phyloP scores from a whole-genome alignment of 1,140 invertebrate genomes.

The Heliconius melpomene region DNA sequence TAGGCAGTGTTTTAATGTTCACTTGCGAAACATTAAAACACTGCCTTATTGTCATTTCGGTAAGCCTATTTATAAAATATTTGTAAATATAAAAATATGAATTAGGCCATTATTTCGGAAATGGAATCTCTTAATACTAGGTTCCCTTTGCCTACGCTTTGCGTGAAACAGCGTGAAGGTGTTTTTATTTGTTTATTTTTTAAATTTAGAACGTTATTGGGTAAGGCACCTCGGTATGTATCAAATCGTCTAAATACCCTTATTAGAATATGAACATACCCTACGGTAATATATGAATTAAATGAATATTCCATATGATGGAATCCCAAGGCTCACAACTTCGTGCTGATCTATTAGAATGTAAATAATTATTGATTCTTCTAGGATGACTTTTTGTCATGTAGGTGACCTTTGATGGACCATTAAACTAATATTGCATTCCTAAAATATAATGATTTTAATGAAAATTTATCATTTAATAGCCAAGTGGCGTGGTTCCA shows the following conservation, averaged over 20 bases:
- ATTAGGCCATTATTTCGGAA: too few species aligned
- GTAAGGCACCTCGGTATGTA: too few species aligned
- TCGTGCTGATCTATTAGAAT: slow-evolving; percentile 39
- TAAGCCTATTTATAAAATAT: background rate
- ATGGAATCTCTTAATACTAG: too few species aligned
- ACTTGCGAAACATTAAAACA: slow-evolving; percentile 10
- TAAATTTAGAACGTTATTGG: too few species aligned
- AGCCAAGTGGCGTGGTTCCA: too few species aligned
- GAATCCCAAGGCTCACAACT: slow-evolving; percentile 35
- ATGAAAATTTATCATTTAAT: background rate
- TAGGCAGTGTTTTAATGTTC: too few species aligned
- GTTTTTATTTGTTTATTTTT: too few species aligned
- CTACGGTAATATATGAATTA: background rate
- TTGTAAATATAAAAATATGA: too few species aligned
- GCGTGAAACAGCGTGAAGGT: too few species aligned
- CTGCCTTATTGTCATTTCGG: background rate
- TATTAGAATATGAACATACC: background rate
- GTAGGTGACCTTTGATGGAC: slow-evolving; percentile 6
- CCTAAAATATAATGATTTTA: background rate
- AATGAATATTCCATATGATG: slow-evolving; percentile 19
- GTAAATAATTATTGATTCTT: slow-evolving; percentile 28
- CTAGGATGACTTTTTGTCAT: background rate
- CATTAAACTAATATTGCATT: background rate
- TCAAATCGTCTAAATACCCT: too few species aligned
- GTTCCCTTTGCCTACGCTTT: too few species aligned